Percentiles rank a stretch among this genome's conserved stretches.
Evolutionary conservation across 2,797 vertebrate species (phyloP).

Genomic region (Nyctibius grandis): DNA sequence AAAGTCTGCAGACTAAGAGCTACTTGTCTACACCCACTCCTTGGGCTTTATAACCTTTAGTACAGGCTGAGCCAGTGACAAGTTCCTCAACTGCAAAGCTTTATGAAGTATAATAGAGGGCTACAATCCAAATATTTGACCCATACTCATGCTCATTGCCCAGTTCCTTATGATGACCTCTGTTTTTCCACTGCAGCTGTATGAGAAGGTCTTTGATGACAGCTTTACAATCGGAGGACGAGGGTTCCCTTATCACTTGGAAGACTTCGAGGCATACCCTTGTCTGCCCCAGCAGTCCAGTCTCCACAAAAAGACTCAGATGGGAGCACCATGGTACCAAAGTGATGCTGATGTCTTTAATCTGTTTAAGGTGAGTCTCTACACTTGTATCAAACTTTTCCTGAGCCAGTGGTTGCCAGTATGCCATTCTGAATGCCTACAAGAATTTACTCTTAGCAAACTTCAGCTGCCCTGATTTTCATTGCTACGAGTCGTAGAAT

Average conservation of each 20-base stretch:
- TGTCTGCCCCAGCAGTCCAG: not conserved
- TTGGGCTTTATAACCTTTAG: not conserved
- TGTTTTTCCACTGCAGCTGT: conserved; percentile 4
- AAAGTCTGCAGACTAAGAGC: not conserved
- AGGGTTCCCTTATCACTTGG: conserved; percentile 47
- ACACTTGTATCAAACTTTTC: not conserved
- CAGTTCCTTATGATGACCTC: not conserved
- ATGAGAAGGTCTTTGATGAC: accelerated
- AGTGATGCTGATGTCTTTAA: conserved; percentile 57
- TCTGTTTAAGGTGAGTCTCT: conserved; percentile 48
- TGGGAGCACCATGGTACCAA: conserved; percentile 44
- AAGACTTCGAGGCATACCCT: conserved; percentile 60
- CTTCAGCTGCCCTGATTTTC: not conserved
- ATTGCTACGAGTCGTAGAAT: not conserved
- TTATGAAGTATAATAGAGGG: not conserved
- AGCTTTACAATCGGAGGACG: not conserved
- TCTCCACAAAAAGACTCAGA: not conserved
- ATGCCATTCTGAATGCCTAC: not conserved
- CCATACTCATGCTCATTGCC: not conserved
- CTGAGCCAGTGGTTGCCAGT: not conserved
- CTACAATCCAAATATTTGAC: not conserved
- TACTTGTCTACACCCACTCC: not conserved
- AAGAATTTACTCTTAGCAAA: not conserved
- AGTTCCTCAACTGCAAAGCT: not conserved
- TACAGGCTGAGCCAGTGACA: not conserved